Evolutionary conservation across 1,140 invertebrate genomes (phyloP).

Genomic region (Drosophila biarmipes): DNA sequence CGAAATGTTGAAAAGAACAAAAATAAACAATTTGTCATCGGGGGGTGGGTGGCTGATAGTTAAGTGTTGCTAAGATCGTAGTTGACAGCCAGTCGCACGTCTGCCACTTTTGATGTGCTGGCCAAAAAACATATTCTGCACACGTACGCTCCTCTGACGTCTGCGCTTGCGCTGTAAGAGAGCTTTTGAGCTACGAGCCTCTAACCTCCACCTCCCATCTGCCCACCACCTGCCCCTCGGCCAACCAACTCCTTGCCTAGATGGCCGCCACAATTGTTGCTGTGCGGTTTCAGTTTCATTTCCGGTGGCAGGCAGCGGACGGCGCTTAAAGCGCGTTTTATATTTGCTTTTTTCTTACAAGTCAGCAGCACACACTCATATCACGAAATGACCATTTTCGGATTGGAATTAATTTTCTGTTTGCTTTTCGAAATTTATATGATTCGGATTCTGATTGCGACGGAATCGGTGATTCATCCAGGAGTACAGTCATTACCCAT

Average conservation of each 20-base stretch:
- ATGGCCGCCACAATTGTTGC: constrained; percentile 34
- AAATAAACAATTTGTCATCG: constrained; percentile 29
- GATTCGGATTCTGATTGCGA: constrained; percentile 56
- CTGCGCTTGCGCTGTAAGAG: constrained; percentile 68
- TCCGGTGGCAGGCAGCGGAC: constrained; percentile 68
- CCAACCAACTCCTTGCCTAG: constrained; percentile 4
- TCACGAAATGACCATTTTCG: constrained; percentile 49
- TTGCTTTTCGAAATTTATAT: constrained; percentile 32
- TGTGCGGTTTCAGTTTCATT: constrained; percentile 75
- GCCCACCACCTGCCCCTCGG: not conserved
- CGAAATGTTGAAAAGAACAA: constrained; percentile 34
- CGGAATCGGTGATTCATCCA: constrained; percentile 38
- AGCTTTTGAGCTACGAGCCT: constrained; percentile 9
- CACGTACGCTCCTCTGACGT: constrained; percentile 71
- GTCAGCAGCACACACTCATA: constrained; percentile 23
- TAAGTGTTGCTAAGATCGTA: constrained; percentile 21
- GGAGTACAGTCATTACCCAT: constrained; percentile 38
- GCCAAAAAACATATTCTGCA: constrained; percentile 51
- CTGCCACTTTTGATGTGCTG: constrained; percentile 39
- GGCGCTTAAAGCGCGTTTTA: constrained; percentile 51
- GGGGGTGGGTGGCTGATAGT: not conserved
- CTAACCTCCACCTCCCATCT: constrained; percentile 3
- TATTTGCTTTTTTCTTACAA: constrained; percentile 48
- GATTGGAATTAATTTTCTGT: constrained; percentile 45
- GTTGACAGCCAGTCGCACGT: constrained; percentile 58